These are phyloP conservation scores for Strix occidentalis DNA, from an alignment of 2,797 vertebrate species.

Conservation along the genomic window DNA sequence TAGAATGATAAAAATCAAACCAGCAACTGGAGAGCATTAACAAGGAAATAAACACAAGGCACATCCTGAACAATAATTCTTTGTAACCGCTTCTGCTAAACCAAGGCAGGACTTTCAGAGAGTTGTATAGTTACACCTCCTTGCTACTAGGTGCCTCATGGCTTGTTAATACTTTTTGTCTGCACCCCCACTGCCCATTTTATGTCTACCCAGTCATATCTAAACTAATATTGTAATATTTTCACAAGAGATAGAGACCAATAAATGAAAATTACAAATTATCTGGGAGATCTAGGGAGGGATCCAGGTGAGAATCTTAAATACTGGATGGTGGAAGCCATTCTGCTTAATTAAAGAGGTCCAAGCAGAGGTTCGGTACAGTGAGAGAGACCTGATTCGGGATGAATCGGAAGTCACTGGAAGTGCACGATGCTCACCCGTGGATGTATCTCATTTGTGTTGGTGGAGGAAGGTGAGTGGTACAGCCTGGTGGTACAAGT, in stretches of 20 bases:
- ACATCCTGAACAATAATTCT: constrained; percentile 31
- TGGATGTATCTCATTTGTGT: neutral
- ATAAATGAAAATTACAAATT: neutral
- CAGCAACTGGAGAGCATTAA: neutral
- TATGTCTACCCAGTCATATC: neutral
- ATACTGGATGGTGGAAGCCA: neutral
- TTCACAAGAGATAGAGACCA: neutral
- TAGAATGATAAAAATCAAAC: constrained; percentile 44
- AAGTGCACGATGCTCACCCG: accelerated
- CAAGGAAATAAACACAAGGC: neutral
- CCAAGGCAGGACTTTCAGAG: neutral
- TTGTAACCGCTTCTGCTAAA: constrained; percentile 21
- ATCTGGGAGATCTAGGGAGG: neutral
- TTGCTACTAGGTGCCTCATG: neutral
- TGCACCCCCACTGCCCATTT: neutral
- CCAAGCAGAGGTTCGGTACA: neutral
- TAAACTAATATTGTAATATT: neutral
- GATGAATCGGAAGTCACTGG: neutral
- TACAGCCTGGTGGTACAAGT: neutral
- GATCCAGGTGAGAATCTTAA: neutral
- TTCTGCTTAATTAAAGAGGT: neutral
- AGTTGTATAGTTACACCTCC: neutral
- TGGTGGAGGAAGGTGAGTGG: neutral
- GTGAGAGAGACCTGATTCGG: neutral
- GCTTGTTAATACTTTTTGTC: constrained; percentile 12